Percentiles rank a stretch among this genome's conserved stretches.
Conservation (phyloP, 2,113 vertebrate species). For the Aythya baeri region DNA sequence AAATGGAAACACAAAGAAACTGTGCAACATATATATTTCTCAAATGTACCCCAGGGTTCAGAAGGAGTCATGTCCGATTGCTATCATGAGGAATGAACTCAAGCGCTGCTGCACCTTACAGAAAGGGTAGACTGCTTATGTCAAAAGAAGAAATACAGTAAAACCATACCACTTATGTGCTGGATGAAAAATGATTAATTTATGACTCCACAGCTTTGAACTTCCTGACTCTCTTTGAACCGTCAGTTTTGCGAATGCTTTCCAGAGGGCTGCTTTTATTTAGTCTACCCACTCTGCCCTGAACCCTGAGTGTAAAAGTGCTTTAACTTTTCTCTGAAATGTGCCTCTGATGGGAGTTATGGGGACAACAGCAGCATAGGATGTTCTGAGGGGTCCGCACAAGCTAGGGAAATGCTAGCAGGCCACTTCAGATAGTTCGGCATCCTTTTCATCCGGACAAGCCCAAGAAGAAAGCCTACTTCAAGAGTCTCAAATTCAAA, state of each 20-base stretch:
- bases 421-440: not conserved
- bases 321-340: not conserved
- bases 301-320: not conserved
- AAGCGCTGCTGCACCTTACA: not conserved
- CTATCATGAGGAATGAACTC: not conserved
- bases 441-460: not conserved
- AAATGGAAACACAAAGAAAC: not conserved
- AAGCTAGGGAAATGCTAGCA: not conserved
- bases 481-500: not conserved
- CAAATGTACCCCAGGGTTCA: not conserved
- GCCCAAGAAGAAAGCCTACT: not conserved
- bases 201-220: slow-evolving; percentile 23
- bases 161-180: not conserved
- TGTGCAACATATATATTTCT: not conserved
- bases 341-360: not conserved
- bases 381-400: not conserved
- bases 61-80: not conserved
- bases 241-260: slow-evolving; percentile 21
- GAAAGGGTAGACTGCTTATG: not conserved
- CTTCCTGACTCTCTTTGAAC: not conserved
- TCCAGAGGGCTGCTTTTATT: slow-evolving; percentile 8
- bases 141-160: not conserved
- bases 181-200: slow-evolving; percentile 21
- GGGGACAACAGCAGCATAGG: not conserved
- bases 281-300: not conserved